Evolutionary conservation across 2,888 invertebrate species (phyloP).

Genomic region (Eilema caniola): DNA sequence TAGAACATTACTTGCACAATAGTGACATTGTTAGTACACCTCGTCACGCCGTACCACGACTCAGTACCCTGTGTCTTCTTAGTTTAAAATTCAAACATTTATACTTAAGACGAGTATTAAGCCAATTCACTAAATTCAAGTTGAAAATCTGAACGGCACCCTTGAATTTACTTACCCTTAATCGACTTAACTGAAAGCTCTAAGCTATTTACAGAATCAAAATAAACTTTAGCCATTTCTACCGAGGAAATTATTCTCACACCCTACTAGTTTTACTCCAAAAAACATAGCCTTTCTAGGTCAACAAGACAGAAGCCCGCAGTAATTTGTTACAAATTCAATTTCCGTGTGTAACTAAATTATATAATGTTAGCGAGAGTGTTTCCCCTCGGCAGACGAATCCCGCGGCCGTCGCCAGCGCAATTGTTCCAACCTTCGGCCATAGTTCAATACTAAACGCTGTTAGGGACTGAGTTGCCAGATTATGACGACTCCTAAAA

Average conservation of each 20-base stretch:
- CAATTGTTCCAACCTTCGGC: constrained; percentile 64
- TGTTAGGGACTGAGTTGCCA: constrained; percentile 45
- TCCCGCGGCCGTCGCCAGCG: constrained; percentile 51
- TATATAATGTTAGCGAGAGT: constrained; percentile 47
- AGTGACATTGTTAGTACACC: too few species aligned
- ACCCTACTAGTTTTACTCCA: not conserved
- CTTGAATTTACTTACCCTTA: not conserved
- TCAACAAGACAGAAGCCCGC: constrained; percentile 35
- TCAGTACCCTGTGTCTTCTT: not conserved
- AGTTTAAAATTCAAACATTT: not conserved
- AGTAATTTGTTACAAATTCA: constrained; percentile 40
- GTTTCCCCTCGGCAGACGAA: constrained; percentile 55
- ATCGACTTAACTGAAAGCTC: not conserved
- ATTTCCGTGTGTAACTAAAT: constrained; percentile 53
- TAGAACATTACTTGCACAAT: too few species aligned
- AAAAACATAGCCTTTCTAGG: constrained; percentile 24
- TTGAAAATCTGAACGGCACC: not conserved
- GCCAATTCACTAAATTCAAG: not conserved
- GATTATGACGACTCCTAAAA: constrained; percentile 14
- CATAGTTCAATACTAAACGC: constrained; percentile 46
- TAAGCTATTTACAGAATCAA: not conserved
- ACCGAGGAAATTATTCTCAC: not conserved
- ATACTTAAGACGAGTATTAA: not conserved
- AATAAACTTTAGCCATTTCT: not conserved
- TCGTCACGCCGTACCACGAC: too few species aligned